Base-by-base conservation (phyloP, 2,113 vertebrate species). In the Panthera uncia region DNA sequence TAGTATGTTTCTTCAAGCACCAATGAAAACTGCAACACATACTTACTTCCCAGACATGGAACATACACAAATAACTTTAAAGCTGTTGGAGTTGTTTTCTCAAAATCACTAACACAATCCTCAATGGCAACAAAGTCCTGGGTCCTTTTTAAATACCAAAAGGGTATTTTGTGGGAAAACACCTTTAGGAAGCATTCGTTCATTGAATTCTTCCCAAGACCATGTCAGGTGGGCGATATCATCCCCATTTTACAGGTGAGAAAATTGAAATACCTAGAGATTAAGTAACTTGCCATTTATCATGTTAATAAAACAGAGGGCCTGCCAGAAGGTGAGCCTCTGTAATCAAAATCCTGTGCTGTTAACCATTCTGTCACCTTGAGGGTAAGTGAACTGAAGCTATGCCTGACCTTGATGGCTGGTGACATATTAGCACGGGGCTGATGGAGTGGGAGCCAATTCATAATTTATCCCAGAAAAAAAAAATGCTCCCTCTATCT, bases 381-480 rank as follows among this genome's bases (percentile, higher is more conserved):
- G 50, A 27, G 45, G 57, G 74, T 79, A 48, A 41, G 92, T 74
- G 76, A 76, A 33, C 89, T 61, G 79, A 97, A 97, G 41, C 79
- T 31, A 52, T 38, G 45, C 16, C 50, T 95, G 92, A 89, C 91
- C 69, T 98, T 88, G 88, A 80, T 76, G 68, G 31, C 79, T 79
- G 27, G 31, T 95, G 98, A 97, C 94, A 91, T 84, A 97, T 95
- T 96, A 97, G 80, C 78, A 79, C 84, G 12, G 45, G 33, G 45
- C 73, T 88, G 88, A 94, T 92, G 73, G 94, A 96, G 83, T 87
- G 48, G 63, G 84, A 96, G 57, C 81, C 94, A 78, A 97, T 97
- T 96, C 78, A 95, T 97, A 97, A 97, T 93, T 95, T 98, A 97
- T 98, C 91, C 83, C 74, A 52, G 15, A 80, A 50, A 93, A 82